These are phyloP conservation scores for Brachyptera risi DNA, from an alignment of 2,888 invertebrate genomes.

Conservation along the genomic window DNA sequence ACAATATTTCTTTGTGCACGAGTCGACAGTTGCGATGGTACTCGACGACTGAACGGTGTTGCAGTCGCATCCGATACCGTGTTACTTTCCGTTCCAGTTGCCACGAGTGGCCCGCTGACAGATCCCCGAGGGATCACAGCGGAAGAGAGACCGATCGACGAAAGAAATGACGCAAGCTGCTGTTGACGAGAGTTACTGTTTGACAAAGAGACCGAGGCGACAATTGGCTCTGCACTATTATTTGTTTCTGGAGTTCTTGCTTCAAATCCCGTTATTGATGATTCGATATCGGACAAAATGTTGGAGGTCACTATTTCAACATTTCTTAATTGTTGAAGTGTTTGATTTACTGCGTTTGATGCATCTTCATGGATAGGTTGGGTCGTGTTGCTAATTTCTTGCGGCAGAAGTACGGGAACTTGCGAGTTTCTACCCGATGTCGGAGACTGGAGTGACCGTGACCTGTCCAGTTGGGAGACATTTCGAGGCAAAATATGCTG, in stretches of 20 bases:
- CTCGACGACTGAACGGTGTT: neutral
- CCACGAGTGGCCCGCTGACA: neutral
- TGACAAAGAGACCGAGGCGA: constrained; percentile 21
- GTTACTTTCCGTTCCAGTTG: neutral
- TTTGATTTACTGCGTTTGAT: neutral
- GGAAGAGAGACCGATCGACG: constrained; percentile 24
- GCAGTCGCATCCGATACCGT: neutral
- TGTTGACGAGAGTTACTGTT: constrained; percentile 18
- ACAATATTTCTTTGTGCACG: constrained; percentile 19
- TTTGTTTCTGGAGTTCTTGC: neutral
- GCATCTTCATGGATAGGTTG: neutral
- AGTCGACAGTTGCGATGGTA: neutral
- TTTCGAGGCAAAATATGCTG: constrained; percentile 38
- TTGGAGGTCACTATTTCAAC: too few species aligned
- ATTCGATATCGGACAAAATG: too few species aligned
- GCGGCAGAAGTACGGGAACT: neutral
- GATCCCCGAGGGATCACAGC: neutral
- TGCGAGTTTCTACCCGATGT: too few species aligned
- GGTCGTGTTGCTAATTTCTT: neutral
- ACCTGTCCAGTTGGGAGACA: neutral
- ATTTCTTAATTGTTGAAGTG: too few species aligned
- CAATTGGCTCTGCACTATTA: constrained; percentile 5
- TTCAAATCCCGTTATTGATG: too few species aligned
- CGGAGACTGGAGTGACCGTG: neutral
- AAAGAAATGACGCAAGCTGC: constrained; percentile 25